These are phyloP conservation scores for Chrysochloris asiatica DNA, from an alignment of 2,113 vertebrate genomes.

Conservation along the genomic window DNA sequence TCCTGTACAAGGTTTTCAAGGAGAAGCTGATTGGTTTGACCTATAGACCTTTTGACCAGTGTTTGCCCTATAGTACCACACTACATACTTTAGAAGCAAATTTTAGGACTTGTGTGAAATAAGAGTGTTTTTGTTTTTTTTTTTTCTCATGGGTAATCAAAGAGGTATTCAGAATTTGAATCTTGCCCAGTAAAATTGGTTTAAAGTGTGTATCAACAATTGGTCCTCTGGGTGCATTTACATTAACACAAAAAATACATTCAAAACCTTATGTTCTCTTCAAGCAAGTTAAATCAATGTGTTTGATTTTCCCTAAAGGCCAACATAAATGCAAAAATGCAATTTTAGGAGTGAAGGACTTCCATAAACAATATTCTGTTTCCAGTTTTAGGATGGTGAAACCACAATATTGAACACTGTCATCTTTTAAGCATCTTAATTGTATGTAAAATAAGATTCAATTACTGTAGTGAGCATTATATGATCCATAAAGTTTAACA, in stretches of 20 bases:
- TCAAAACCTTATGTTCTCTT: constrained; percentile 66
- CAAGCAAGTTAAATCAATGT: constrained; percentile 56
- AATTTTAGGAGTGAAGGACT: constrained; percentile 64
- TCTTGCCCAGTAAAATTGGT: constrained; percentile 53
- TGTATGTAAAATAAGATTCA: constrained; percentile 37
- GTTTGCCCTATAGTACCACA: no score
- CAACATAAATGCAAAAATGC: constrained; percentile 44
- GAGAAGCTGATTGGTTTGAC: no score
- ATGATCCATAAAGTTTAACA: not conserved
- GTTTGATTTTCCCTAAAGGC: constrained; percentile 68
- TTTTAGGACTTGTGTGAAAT: constrained; percentile 46
- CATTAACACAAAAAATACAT: constrained; percentile 74
- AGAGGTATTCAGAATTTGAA: constrained; percentile 58
- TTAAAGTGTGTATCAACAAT: constrained; percentile 39
- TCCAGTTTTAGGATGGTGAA: constrained; percentile 46
- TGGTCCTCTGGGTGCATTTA: constrained; percentile 64
- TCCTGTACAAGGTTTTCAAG: no score
- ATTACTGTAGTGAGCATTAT: not conserved
- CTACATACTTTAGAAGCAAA: not conserved
- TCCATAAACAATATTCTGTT: constrained; percentile 62
- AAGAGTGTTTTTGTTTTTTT: no score
- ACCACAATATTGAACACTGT: constrained; percentile 21
- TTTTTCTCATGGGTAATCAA: constrained; percentile 1
- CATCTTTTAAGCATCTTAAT: constrained; percentile 43
- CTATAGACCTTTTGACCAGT: no score